Conservation (phyloP, 1,140 invertebrate genomes). For the Nebria ingens region DNA sequence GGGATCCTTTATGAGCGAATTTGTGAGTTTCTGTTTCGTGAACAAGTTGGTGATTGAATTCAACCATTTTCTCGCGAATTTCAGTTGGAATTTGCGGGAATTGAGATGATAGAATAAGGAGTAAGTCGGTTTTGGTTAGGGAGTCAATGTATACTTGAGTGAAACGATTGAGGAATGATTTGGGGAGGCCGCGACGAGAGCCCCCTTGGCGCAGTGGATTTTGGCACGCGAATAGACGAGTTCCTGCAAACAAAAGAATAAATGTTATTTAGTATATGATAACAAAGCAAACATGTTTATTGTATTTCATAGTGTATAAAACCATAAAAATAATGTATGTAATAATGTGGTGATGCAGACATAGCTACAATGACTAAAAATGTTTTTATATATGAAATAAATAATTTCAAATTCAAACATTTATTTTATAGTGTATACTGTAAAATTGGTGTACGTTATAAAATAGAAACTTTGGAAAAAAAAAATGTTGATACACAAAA, state of each 20-base stretch:
- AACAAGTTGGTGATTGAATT: slow-evolving; percentile 65
- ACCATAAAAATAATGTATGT: too few relatives aligned
- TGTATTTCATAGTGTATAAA: too few relatives aligned
- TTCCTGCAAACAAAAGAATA: slow-evolving; percentile 39
- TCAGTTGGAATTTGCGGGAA: slow-evolving; percentile 42
- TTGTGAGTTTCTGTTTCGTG: slow-evolving; percentile 48
- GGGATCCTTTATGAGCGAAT: slow-evolving; percentile 69
- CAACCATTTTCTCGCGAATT: slow-evolving; percentile 62
- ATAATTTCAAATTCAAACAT: too few relatives aligned
- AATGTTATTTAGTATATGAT: too few relatives aligned
- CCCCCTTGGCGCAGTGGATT: slow-evolving; percentile 97
- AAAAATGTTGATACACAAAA: too few relatives aligned
- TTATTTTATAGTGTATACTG: too few relatives aligned
- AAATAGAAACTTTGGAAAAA: too few relatives aligned
- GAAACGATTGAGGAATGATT: slow-evolving; percentile 97
- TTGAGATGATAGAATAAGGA: slow-evolving; percentile 46
- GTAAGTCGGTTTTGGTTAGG: slow-evolving; percentile 65
- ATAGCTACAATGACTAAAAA: too few relatives aligned
- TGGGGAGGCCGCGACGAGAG: slow-evolving; percentile 86
- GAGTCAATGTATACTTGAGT: slow-evolving; percentile 89
- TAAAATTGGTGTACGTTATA: too few relatives aligned
- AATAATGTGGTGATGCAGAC: too few relatives aligned
- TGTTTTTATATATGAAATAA: too few relatives aligned
- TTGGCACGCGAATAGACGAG: slow-evolving; percentile 93
- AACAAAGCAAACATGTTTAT: too few relatives aligned